Conservation (phyloP, 2,888 invertebrate genomes). For the Drosophila testacea region DNA sequence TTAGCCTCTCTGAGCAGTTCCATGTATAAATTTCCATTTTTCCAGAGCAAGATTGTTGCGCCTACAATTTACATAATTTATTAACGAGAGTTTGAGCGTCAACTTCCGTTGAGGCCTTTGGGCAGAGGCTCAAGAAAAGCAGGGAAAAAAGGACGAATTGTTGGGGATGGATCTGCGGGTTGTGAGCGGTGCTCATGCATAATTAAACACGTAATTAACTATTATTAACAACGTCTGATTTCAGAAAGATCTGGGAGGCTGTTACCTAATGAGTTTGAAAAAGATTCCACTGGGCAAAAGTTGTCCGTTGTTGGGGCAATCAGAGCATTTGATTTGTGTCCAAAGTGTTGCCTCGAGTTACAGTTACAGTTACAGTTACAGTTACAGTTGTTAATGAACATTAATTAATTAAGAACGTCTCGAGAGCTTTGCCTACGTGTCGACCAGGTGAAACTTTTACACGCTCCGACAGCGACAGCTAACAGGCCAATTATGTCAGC, state of each 20-base stretch:
- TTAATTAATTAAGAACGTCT: constrained; percentile 69
- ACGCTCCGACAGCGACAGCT: constrained; percentile 32
- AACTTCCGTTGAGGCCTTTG: constrained; percentile 62
- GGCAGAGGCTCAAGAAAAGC: constrained; percentile 33
- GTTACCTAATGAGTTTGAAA: constrained; percentile 72
- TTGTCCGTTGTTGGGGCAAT: constrained; percentile 52
- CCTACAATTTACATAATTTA: constrained; percentile 79
- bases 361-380: constrained; percentile 36
- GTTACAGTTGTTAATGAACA: constrained; percentile 65
- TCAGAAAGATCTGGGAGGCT: constrained; percentile 57
- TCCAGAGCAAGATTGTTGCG: constrained; percentile 56
- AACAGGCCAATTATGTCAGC: constrained; percentile 67
- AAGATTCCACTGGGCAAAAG: constrained; percentile 60
- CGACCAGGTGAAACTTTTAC: constrained; percentile 52
- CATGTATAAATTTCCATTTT: constrained; percentile 67
- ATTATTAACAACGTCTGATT: constrained; percentile 80
- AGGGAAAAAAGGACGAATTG: constrained; percentile 16
- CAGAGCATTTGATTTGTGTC: constrained; percentile 74
- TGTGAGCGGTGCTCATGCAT: constrained; percentile 67
- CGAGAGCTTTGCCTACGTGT: constrained; percentile 44
- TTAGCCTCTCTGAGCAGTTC: constrained; percentile 35
- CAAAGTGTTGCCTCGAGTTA: constrained; percentile 35
- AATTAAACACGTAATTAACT: constrained; percentile 81
- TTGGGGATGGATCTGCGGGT: constrained; percentile 4
- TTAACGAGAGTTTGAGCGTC: constrained; percentile 78